Conservation (phyloP, 2,888 invertebrate genomes). For the Listrodromus nycthemerus region DNA sequence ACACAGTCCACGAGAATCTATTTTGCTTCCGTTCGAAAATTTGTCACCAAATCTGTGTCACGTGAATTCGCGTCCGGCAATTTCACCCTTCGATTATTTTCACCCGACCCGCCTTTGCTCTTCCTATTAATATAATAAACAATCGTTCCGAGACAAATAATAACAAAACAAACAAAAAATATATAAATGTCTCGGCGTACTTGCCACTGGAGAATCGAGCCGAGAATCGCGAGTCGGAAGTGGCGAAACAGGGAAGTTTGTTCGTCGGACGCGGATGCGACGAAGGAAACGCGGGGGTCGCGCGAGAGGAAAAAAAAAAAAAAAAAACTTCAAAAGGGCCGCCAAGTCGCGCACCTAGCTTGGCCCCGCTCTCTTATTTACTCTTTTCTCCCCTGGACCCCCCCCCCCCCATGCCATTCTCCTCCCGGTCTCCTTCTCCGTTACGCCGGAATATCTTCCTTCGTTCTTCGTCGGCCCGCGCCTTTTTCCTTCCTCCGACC, state of each 20-base stretch:
- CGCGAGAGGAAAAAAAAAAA: conserved; percentile 68
- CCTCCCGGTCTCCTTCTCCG: conserved; percentile 36
- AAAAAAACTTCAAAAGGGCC: conserved; percentile 78
- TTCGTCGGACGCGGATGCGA: conserved; percentile 68
- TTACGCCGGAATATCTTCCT: conserved; percentile 57
- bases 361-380: conserved; percentile 73
- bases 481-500: conserved; percentile 53
- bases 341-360: conserved; percentile 67
- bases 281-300: conserved; percentile 48
- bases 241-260: conserved; percentile 60
- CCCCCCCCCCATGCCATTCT: conserved; percentile 33
- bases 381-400: not conserved
- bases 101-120: too few relatives aligned
- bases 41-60: too few relatives aligned
- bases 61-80: too few relatives aligned
- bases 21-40: too few relatives aligned
- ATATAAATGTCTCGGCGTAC: conserved; percentile 35
- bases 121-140: too few relatives aligned
- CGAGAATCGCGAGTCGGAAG: conserved; percentile 26
- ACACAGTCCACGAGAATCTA: too few relatives aligned
- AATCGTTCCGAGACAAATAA: too few relatives aligned
- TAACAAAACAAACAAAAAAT: too few relatives aligned
- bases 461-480: conserved; percentile 55
- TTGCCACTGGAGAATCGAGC: conserved; percentile 29
- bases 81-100: too few relatives aligned